Evolutionary conservation across 2,113 vertebrate genomes (phyloP).

Genomic region (Paradoxurus hermaphroditus): DNA sequence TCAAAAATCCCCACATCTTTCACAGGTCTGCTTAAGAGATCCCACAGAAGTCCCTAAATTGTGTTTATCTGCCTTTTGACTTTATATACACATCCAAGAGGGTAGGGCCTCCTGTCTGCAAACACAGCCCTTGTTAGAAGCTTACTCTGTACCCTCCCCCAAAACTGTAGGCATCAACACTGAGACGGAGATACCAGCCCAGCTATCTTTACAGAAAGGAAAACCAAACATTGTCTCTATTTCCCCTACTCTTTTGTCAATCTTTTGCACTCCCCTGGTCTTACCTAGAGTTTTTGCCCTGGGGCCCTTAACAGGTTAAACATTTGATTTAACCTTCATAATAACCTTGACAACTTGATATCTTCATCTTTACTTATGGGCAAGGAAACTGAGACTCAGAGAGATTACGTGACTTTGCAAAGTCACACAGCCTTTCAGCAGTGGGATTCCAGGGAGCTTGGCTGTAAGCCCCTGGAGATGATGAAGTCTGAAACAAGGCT

Average conservation of each 20-base stretch:
- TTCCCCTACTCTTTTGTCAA: not conserved
- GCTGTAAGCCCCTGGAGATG: not conserved
- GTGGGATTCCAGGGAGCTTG: not conserved
- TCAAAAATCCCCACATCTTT: not conserved
- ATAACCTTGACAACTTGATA: not conserved
- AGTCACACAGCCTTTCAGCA: not conserved
- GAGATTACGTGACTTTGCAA: not conserved
- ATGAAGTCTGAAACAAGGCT: not conserved
- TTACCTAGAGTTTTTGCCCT: not conserved
- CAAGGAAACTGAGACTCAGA: slow-evolving; percentile 8
- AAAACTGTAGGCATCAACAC: not conserved
- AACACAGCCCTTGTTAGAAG: not conserved
- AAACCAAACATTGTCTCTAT: not conserved
- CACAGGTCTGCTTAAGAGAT: not conserved
- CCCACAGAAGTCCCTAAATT: not conserved
- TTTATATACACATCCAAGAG: not conserved
- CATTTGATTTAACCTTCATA: not conserved
- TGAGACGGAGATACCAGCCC: not conserved
- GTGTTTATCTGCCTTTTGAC: not conserved
- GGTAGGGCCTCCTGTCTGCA: not conserved
- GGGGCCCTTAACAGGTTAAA: not conserved
- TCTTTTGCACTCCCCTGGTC: not conserved
- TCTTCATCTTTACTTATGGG: not conserved
- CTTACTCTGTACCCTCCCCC: not conserved
- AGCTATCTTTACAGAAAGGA: not conserved